phyloP scores from a whole-genome alignment of 2,113 vertebrate species.

The Gobio gobio region DNA sequence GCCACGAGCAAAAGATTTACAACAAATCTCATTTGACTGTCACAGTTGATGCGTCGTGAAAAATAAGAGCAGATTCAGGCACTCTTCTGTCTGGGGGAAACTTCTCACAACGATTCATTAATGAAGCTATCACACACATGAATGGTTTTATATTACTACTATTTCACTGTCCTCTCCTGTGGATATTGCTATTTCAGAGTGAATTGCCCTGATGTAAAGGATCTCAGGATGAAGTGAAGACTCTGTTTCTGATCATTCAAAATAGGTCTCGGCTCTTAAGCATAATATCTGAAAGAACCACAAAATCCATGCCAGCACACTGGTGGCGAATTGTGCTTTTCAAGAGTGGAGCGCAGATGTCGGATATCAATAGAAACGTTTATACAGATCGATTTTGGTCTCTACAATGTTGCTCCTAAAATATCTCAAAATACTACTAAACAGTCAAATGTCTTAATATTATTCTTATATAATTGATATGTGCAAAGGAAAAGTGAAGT shows the following conservation, averaged over 20 bases:
- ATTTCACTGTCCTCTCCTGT: conserved; percentile 40
- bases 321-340: background rate
- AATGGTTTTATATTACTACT: conserved; percentile 47
- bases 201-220: conserved; percentile 20
- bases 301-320: too few species aligned
- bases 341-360: background rate
- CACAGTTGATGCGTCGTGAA: conserved; percentile 38
- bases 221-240: background rate
- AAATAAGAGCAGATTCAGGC: conserved; percentile 44
- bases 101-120: conserved; percentile 47
- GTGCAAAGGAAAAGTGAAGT: background rate
- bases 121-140: conserved; percentile 54
- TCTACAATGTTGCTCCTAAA: background rate
- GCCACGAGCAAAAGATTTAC: conserved; percentile 26
- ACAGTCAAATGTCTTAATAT: background rate
- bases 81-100: conserved; percentile 37
- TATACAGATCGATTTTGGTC: background rate
- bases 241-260: background rate
- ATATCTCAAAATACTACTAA: background rate
- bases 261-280: conserved; percentile 1
- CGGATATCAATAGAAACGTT: background rate
- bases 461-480: background rate
- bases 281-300: background rate
- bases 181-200: conserved; percentile 32
- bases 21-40: conserved; percentile 25